phyloP scores from a whole-genome alignment of 2,797 vertebrate genomes.

The Danio jaintianensis region DNA sequence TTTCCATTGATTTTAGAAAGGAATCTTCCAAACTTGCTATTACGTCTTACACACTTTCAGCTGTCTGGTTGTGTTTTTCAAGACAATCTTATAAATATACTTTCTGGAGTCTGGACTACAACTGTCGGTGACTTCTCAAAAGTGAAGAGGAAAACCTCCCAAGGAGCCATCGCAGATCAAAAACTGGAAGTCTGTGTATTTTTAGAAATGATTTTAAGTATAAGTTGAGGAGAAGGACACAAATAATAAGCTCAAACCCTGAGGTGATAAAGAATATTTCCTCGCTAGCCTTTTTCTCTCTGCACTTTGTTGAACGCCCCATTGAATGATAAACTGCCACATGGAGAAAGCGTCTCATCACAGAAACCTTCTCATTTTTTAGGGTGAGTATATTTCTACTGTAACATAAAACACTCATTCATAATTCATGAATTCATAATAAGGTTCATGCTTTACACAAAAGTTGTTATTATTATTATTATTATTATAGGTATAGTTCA shows the following conservation, averaged over 20 bases:
- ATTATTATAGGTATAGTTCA: no score
- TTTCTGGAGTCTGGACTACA: not conserved
- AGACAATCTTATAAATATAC: constrained; percentile 8
- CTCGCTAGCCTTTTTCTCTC: not conserved
- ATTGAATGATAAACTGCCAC: constrained; percentile 14
- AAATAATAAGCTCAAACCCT: constrained; percentile 23
- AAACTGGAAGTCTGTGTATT: constrained; percentile 28
- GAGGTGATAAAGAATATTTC: constrained; percentile 21
- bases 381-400: constrained; percentile 6
- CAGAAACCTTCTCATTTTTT: not conserved
- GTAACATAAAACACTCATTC: not conserved
- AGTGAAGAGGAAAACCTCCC: constrained; percentile 9
- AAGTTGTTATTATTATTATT: not conserved
- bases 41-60: not conserved
- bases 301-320: not conserved
- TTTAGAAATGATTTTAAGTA: constrained; percentile 22
- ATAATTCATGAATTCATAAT: no score
- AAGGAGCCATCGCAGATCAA: constrained; percentile 21
- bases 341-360: constrained; percentile 18
- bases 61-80: not conserved
- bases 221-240: constrained; percentile 15
- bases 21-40: constrained; percentile 7
- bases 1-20: not conserved
- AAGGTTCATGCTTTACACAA: not conserved
- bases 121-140: constrained; percentile 16